Conservation (phyloP, 2,888 invertebrate genomes). For the Macrosiphum euphorbiae region DNA sequence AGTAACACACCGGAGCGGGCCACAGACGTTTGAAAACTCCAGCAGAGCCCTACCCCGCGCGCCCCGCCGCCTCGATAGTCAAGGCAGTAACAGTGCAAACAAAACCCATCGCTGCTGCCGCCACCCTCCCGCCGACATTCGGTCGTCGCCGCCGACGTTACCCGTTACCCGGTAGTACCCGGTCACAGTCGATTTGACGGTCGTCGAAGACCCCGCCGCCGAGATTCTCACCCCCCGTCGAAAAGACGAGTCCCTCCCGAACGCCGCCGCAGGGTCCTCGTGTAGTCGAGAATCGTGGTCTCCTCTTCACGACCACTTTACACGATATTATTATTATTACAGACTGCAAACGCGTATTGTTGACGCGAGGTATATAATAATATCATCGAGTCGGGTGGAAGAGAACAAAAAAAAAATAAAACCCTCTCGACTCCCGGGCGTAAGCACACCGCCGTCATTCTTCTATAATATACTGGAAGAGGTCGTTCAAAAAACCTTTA, state of each 20-base stretch:
- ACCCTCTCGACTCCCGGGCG: background rate
- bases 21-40: constrained; percentile 60
- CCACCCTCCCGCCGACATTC: constrained; percentile 27
- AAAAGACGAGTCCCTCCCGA: constrained; percentile 33
- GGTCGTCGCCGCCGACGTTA: constrained; percentile 10
- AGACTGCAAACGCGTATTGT: background rate
- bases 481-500: constrained; percentile 31
- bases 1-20: constrained; percentile 53
- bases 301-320: constrained; percentile 1
- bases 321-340: background rate
- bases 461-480: background rate
- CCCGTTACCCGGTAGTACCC: constrained; percentile 48
- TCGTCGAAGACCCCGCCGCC: constrained; percentile 9
- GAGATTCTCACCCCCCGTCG: constrained; percentile 8
- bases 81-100: constrained; percentile 29
- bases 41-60: background rate
- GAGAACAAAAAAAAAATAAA: background rate
- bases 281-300: background rate
- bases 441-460: background rate
- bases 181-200: constrained; percentile 48
- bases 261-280: background rate
- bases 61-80: background rate
- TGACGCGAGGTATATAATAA: constrained; percentile 6
- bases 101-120: constrained; percentile 38
- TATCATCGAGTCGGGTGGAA: constrained; percentile 2